Conservation (phyloP, 2,888 invertebrate genomes). For the Amphipoea lucens region DNA sequence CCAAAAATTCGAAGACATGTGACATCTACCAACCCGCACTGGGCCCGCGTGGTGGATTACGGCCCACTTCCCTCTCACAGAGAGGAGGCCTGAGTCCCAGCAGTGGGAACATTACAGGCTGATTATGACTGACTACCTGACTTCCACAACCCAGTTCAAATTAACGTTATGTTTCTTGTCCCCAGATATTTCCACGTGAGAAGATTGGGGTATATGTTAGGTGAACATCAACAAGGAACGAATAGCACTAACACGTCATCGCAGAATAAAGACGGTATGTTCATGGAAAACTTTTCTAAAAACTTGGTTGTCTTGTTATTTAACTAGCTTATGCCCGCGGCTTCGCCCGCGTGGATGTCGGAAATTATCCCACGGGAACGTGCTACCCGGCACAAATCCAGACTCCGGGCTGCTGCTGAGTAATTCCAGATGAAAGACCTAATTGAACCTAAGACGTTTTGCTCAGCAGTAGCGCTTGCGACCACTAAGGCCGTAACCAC, state of each 20-base stretch:
- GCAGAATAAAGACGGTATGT: conserved; percentile 83
- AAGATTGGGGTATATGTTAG: conserved; percentile 92
- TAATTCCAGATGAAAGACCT: background rate
- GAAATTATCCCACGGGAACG: too few relatives aligned
- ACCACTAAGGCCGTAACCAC: background rate
- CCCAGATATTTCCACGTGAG: conserved; percentile 95
- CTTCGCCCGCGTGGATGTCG: too few relatives aligned
- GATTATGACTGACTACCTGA: too few relatives aligned
- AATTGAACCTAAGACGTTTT: background rate
- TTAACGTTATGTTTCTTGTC: background rate
- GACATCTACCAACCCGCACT: too few relatives aligned
- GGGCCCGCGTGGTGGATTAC: too few relatives aligned
- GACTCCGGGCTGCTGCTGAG: background rate
- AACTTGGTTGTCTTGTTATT: background rate
- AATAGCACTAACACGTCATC: conserved; percentile 85
- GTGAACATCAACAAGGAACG: conserved; percentile 86
- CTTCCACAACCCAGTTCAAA: background rate
- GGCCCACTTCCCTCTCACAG: too few relatives aligned
- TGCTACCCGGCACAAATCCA: background rate
- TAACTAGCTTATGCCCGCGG: background rate
- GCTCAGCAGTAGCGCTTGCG: background rate
- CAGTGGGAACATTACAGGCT: too few relatives aligned
- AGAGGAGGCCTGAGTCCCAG: too few relatives aligned
- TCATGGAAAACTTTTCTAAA: background rate
- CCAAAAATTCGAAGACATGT: too few relatives aligned